Percentiles rank a stretch among this genome's conserved stretches.
Evolutionary conservation across 2,113 vertebrate genomes (phyloP).

Genomic region (Rhineura floridana): DNA sequence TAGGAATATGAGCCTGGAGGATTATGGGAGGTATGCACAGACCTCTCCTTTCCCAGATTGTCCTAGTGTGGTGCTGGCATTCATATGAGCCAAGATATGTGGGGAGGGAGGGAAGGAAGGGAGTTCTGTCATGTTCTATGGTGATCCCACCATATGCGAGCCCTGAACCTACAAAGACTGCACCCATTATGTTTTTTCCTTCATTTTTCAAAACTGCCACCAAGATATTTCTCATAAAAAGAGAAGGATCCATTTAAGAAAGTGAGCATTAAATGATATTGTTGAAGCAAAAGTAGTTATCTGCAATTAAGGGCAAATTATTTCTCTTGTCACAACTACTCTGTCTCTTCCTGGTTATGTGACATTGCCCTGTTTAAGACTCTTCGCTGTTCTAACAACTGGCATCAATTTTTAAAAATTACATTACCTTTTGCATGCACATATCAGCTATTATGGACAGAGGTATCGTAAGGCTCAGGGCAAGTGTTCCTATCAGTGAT

Average conservation of each 20-base stretch:
- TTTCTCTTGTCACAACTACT: not conserved
- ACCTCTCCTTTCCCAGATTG: not conserved
- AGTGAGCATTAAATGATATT: not conserved
- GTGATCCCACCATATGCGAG: not conserved
- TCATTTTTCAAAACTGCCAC: not conserved
- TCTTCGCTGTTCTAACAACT: slow-evolving; percentile 22
- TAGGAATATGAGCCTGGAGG: not conserved
- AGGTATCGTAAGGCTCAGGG: slow-evolving; percentile 95
- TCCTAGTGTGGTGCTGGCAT: not conserved
- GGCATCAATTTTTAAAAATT: not conserved
- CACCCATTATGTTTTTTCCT: not conserved
- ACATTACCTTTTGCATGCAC: slow-evolving; percentile 91
- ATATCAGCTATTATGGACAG: slow-evolving; percentile 97
- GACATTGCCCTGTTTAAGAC: not conserved
- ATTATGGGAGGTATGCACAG: not conserved
- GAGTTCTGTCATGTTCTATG: not conserved
- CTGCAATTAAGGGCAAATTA: not conserved
- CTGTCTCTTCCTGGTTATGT: not conserved
- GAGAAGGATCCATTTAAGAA: not conserved
- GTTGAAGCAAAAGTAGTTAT: not conserved
- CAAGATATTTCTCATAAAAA: not conserved
- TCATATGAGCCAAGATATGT: not conserved
- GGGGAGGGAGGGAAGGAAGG: not conserved
- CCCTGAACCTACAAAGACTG: not conserved
- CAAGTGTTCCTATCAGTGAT: slow-evolving; percentile 94